phyloP scores from a whole-genome alignment of 2,888 invertebrate genomes.

The Lucinisca nassula region DNA sequence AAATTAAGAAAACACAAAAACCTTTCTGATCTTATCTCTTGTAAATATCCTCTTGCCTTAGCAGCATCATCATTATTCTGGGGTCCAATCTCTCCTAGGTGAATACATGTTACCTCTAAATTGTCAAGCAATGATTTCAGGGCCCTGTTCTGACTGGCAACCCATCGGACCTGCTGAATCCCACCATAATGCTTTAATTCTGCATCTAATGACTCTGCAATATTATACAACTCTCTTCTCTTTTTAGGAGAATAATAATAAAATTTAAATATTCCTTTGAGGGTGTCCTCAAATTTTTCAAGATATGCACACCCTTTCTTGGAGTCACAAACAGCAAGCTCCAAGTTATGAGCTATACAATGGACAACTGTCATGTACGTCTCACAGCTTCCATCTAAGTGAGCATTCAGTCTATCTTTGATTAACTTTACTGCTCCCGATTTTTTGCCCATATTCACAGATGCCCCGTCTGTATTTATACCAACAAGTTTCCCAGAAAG shows the following conservation, averaged over 20 bases:
- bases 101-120: constrained; percentile 11
- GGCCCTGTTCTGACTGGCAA: constrained; percentile 29
- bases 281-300: constrained; percentile 24
- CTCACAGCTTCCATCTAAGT: constrained; percentile 1
- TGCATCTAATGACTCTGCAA: constrained; percentile 19
- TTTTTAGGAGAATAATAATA: constrained; percentile 32
- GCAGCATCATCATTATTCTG: no score
- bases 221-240: constrained; percentile 26
- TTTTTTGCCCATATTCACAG: constrained; percentile 33
- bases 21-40: no score
- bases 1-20: no score
- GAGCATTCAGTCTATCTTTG: constrained; percentile 14
- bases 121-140: constrained; percentile 30
- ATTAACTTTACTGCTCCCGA: constrained; percentile 33
- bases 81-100: constrained; percentile 16
- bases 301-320: constrained; percentile 33
- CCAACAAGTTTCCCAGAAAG: constrained; percentile 20
- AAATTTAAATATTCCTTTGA: constrained; percentile 27
- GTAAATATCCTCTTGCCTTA: no score
- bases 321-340: constrained; percentile 32
- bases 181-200: constrained; percentile 40
- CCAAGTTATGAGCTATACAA: constrained; percentile 42
- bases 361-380: constrained; percentile 23
- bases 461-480: constrained; percentile 38
- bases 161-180: constrained; percentile 34